Base-by-base conservation (phyloP, 1,140 invertebrate genomes). In the Ctenoplectra terminalis region DNA sequence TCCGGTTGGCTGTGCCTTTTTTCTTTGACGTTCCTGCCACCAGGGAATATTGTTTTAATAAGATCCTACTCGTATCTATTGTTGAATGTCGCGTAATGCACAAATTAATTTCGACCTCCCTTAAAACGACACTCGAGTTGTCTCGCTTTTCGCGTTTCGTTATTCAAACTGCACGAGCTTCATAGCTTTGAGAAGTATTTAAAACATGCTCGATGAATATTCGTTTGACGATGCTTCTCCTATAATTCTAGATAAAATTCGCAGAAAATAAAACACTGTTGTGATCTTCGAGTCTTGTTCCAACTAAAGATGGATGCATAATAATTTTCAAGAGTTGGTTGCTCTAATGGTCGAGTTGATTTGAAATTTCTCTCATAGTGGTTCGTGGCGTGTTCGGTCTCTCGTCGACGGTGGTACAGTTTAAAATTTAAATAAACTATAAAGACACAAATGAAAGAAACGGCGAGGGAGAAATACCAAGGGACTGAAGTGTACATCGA, bases 401-500 rank as follows among this genome's bases (percentile, higher is more conserved):
- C 20, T 26, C 8, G 15, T n/a, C 15, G 46, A 23, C 20, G 37
- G 23, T 9, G 40, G 29, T 7, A 2, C 7, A 17, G 31, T 71
- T 43, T 31, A 26, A 58, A 72, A 61, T 79, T 72, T 72, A 72
- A 79, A 79, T 72, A 79, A 50, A 78, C 54, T 71, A 50, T 71
- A 78, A 79, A 37, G 54, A 15, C 26, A 34, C 6, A 29, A 20
- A 48, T 26, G 43, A 31, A 29, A 11, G 61, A 31, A 29, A 15
- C 20, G 13, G 50, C 67, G 43, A 63, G 26, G 50, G 46, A 34
- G 74, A 15, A 69, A 34, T 60, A 31, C 56, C 69, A 50, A 31
- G 76, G 76, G 67, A 79, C 31, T 29, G 34, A 72, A 79, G 76
- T 79, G 76, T 79, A 72, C 76, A 79, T 61, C 56, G 56, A 56